These are phyloP conservation scores for Smithornis capensis DNA, from an alignment of 2,113 vertebrate genomes.

Conservation along the genomic window DNA sequence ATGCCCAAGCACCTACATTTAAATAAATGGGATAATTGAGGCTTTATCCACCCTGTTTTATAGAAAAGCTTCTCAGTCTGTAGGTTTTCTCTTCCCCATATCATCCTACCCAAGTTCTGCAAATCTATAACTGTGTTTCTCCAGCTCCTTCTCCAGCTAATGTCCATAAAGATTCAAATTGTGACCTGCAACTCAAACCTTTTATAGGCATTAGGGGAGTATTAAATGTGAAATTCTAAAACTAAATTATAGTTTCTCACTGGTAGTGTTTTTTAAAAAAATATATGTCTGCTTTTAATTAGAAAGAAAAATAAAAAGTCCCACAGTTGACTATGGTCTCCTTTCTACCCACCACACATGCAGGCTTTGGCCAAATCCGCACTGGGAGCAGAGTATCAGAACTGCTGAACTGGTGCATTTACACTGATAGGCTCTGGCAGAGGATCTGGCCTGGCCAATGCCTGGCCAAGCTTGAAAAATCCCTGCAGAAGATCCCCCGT, in stretches of 20 bases:
- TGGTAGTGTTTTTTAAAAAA: slow-evolving; percentile 20
- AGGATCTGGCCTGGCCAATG: not conserved
- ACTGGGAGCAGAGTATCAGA: not conserved
- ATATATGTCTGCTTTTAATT: slow-evolving; percentile 64
- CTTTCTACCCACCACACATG: not conserved
- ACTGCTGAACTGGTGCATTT: not conserved
- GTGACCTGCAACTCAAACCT: slow-evolving; percentile 48
- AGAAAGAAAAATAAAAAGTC: slow-evolving; percentile 58
- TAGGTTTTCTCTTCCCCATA: not conserved
- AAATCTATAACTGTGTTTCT: slow-evolving; percentile 30
- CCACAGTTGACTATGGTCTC: not conserved
- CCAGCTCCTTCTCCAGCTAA: slow-evolving; percentile 19
- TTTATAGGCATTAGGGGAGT: slow-evolving; percentile 66
- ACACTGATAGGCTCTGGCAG: accelerated
- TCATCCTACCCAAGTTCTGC: not conserved
- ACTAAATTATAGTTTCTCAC: slow-evolving; percentile 56
- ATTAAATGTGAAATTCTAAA: slow-evolving; percentile 68
- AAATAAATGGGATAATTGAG: not conserved
- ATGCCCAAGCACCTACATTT: not conserved
- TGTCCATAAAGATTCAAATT: slow-evolving; percentile 59
- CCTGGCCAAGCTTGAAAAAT: not conserved
- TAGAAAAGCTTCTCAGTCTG: not conserved
- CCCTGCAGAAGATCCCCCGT: not conserved
- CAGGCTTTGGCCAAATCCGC: not conserved
- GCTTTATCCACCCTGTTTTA: not conserved